A percentile compares a stretch with the other conserved stretches of the same genome.
These are phyloP conservation scores for Caprella mutica DNA, from an alignment of 2,888 invertebrate species.

Conservation along the genomic window DNA sequence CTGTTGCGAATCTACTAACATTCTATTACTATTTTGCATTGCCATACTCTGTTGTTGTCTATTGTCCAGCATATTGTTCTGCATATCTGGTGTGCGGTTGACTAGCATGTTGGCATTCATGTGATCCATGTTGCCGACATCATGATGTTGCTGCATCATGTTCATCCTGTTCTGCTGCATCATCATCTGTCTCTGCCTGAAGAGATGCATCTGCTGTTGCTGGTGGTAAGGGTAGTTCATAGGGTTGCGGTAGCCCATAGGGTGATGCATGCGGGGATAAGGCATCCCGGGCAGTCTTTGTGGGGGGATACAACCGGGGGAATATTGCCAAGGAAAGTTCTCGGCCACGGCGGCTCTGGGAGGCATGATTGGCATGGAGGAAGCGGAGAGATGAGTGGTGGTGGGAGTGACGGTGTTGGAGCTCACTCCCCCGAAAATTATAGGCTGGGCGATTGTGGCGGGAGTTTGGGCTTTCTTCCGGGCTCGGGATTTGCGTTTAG, in stretches of 20 bases:
- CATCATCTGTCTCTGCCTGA: constrained; percentile 3
- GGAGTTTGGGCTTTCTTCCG: constrained; percentile 1
- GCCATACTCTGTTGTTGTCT: too few relatives aligned
- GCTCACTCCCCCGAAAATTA: background rate
- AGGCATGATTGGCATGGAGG: constrained; percentile 3
- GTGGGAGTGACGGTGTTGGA: background rate
- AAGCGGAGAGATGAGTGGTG: background rate
- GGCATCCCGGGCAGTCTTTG: background rate
- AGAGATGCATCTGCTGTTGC: background rate
- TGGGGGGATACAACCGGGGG: background rate
- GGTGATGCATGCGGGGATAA: background rate
- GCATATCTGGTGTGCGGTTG: too few relatives aligned
- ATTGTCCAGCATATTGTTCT: too few relatives aligned
- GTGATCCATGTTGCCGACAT: too few relatives aligned
- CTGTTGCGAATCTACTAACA: too few relatives aligned
- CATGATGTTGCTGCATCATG: background rate
- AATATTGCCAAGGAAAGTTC: constrained; percentile 4
- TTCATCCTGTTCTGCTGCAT: constrained; percentile 10
- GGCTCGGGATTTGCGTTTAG: constrained; percentile 8
- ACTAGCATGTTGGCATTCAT: too few relatives aligned
- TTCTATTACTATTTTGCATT: too few relatives aligned
- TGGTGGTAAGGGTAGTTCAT: background rate
- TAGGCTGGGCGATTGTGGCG: background rate
- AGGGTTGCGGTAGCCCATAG: background rate
- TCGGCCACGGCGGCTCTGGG: background rate